Percentiles rank a stretch among this genome's conserved stretches.
Conservation (phyloP, 2,113 vertebrate species). For the Thunnus thynnus region DNA sequence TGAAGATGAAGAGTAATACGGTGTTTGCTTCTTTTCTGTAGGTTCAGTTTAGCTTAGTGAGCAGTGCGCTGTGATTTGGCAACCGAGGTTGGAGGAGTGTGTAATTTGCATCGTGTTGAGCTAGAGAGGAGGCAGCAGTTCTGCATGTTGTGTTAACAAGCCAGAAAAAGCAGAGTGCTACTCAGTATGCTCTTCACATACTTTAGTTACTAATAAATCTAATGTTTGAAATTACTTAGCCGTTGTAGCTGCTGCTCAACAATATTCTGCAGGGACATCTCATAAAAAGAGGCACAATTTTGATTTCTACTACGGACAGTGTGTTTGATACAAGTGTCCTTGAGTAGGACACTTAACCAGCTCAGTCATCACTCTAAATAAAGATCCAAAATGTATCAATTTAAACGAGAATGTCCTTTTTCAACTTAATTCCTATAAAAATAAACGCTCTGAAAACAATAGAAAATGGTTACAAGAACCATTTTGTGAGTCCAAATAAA, state of each 20-base stretch:
- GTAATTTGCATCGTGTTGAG: conserved; percentile 45
- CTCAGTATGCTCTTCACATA: conserved; percentile 27
- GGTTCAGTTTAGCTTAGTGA: conserved; percentile 12
- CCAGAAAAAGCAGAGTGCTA: conserved; percentile 27
- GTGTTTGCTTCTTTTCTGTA: conserved; percentile 3
- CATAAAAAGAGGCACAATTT: not conserved
- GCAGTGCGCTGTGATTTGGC: conserved; percentile 8
- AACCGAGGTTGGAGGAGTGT: conserved; percentile 13
- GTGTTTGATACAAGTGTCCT: conserved; percentile 27
- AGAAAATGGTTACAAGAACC: not conserved
- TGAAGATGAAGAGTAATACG: not conserved
- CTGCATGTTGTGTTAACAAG: conserved; percentile 34
- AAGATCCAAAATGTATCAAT: conserved; percentile 9
- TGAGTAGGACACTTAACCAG: conserved; percentile 10
- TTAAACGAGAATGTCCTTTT: not conserved
- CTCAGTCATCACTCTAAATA: not conserved
- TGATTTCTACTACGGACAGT: not conserved
- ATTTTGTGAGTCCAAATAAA: not conserved
- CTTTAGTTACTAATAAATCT: conserved; percentile 17
- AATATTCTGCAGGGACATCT: not conserved
- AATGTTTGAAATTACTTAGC: conserved; percentile 4
- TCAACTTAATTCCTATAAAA: not conserved
- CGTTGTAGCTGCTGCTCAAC: conserved; percentile 2
- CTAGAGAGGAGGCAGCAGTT: conserved; percentile 5
- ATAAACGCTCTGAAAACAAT: not conserved